Conservation (phyloP, 2,113 vertebrate species). For the Romanogobio albipinnatus region DNA sequence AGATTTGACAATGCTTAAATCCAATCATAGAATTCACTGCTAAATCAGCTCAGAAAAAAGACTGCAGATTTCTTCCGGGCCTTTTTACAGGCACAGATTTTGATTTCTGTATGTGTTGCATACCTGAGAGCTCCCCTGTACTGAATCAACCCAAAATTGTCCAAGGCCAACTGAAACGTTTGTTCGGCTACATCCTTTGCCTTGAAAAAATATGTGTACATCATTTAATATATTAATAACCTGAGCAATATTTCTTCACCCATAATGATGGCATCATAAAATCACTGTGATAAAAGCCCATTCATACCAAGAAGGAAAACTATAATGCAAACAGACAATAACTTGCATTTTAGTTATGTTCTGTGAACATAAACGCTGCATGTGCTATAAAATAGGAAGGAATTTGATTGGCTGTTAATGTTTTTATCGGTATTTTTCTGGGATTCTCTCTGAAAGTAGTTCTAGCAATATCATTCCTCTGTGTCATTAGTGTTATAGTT, state of each 20-base stretch:
- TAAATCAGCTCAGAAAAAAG: neutral
- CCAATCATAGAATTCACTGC: neutral
- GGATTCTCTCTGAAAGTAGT: too few species aligned
- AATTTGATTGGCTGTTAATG: neutral
- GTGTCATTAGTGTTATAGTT: neutral
- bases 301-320: neutral
- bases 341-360: neutral
- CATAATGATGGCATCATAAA: conserved; percentile 5
- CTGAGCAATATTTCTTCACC: neutral
- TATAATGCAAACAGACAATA: neutral
- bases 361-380: neutral
- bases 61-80: neutral
- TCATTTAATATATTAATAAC: neutral
- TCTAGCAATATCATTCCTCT: neutral
- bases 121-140: conserved; percentile 84
- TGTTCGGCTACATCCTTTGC: conserved; percentile 87
- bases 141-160: conserved; percentile 76
- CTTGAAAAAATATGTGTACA: conserved; percentile 68
- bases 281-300: neutral
- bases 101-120: neutral
- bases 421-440: neutral
- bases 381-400: neutral
- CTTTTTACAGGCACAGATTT: neutral
- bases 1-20: neutral
- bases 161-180: conserved; percentile 77